Base-by-base conservation (phyloP, 2,797 vertebrate species). In the Tolypeutes matacus region DNA sequence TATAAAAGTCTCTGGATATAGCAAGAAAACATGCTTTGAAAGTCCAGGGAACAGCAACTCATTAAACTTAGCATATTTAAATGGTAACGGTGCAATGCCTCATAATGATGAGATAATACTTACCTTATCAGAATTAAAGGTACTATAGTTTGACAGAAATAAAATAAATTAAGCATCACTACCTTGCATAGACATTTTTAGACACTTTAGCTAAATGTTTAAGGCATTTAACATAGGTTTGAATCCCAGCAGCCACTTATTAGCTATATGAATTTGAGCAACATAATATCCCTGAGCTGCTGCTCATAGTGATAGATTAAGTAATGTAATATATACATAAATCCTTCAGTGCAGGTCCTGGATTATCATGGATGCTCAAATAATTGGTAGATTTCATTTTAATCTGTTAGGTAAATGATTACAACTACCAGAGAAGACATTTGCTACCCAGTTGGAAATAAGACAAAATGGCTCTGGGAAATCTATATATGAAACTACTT, bases 1-100 rank as follows among this genome's bases (percentile, higher is more conserved):
- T 69, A 62, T 7, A 13, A 5, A 86, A 20, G 14, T 72, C 56
- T 96, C 39, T 81, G 34, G 70, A 91, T 92, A 60, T 84, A 93
- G 93, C 56, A 89, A 97, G 46, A 36, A 92, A 86, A 96, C 77
- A 95, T 60, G 53, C 0, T 72, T 70, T 92, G 34, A 70, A 92
- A 92, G 39, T 75, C 69, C 58, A 56, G 78, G 25, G 75, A 86
- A 62, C 27, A 56, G 2, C 4, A 89, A 39, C 7, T 62, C 25
- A 78, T 83, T 64, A 80, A 36, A 42, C 2, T 96, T 42, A 31
- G 36, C 60, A 77, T 49, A 70, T 15, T 25, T 65, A 53, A n/a
- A 67, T 82, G 25, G 3, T 12, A 85, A 73, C 34, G 31, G 31
- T n/a, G 29, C 7, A 36, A 2, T 72, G 7, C 10, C 15, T 53